Base-by-base conservation (phyloP, 2,888 invertebrate genomes). In the Drosophila setosimentum region DNA sequence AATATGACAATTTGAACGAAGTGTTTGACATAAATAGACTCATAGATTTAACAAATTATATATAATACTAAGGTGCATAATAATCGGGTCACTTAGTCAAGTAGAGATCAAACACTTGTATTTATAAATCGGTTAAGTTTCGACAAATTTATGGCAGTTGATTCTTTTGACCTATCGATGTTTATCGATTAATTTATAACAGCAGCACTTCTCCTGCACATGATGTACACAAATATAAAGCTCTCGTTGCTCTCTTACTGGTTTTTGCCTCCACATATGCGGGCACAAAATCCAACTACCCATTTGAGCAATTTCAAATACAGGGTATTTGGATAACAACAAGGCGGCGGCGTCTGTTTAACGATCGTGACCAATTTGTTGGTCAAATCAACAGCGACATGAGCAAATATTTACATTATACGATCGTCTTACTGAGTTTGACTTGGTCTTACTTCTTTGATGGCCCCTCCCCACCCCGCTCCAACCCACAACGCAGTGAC, bases 291-390 rank as follows among this genome's bases (percentile, higher is more conserved):
- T 10, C 7, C 7, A 45, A 16, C 27, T 29, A 50, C 11, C 11
- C 51, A 11, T 16, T 30, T 7, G 1, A 24, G 5, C 13, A 11
- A 13, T 21, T 0, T 16, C 2, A 29, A 40, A 16, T 57, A 30
- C 21, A 42, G 57, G 42, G 30, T 42, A 57, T 57, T 35, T 27
- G 7, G 11, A 53, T 6, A 32, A 35, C 35, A 57, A 24, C 27
- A 42, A 16, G 16, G n/a, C 6, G 11, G 58, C 48, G 68, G 75
- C 89, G 83, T 74, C 86, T 85, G 86, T 83, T 85, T 87, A 87
- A 87, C 85, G 90, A 85, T 89, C 85, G 85, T 85, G 90, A 89
- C 90, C 85, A 85, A 89, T 87, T 85, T 85, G 83, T 87, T 89
- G 88, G 87, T 87, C 84, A 89, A 79, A 76, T 80, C 76, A 78